Base-by-base conservation (phyloP, 2,113 vertebrate species). In the Cavia aperea region DNA sequence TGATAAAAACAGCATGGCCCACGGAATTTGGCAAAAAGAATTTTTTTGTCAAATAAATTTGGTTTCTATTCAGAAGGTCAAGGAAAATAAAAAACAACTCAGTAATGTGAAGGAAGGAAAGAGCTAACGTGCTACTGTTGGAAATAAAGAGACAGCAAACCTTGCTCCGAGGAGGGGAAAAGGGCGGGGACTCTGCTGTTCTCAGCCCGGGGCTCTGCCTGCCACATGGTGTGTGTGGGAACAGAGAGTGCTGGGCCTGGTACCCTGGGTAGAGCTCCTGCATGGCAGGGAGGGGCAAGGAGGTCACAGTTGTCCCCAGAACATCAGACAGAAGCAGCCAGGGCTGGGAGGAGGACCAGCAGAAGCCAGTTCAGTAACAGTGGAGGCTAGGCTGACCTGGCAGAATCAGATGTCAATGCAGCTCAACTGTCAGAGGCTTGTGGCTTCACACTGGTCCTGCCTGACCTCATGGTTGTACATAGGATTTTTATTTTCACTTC, bases 181-280 rank as follows among this genome's bases (percentile, higher is more conserved):
- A 18, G 24, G 63, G 31, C 36, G 33, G 7, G 43, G 54, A 9
- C 29, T 4, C 9, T 7, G 13, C 13, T 49, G 33, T 46, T 18
- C 62, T 79, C 79, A 49, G 13, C 6, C 31, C 65, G 6, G n/a
- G 43, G 13, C 4, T 1, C 18, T 26, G 5, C 11, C 1, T 4
- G 4, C 49, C 16, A 13, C 72, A 23, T 60, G 33, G 70, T 14
- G 0, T 26, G 43, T 5, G 5, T 6, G 2, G n/a, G 81, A 33
- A 4, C 19, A 73, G 79, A 72, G 26, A 68, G 10, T 26, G 54
- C 24, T 39, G 19, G 7, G 2, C 36, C 72, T 33, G 63, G 60
- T 4, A 4, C 62, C 7, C 0, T 39, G 15, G 19, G 26, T 4
- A n/a, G 36, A 68, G 26, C 23, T 24, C 26, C 56, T 73, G 43